Conservation (phyloP, 2,888 invertebrate species). For the Yponomeuta sedellus region DNA sequence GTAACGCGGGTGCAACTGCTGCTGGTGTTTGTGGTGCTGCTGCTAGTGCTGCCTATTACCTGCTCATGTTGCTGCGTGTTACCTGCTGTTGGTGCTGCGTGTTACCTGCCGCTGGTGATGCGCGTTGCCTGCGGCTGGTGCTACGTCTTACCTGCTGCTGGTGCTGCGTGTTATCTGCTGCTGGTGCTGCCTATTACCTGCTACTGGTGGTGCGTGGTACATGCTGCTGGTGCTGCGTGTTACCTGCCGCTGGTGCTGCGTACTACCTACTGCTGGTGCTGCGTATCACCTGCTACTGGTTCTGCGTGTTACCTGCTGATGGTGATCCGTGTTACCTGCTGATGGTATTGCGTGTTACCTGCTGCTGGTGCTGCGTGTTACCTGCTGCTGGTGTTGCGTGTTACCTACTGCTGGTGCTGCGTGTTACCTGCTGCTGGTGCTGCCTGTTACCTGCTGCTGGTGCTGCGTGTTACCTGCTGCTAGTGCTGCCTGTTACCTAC, state of each 20-base stretch:
- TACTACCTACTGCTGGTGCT: conserved; percentile 25
- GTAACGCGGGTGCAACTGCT: conserved; percentile 64
- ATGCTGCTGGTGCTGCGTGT: conserved; percentile 22
- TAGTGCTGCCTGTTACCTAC: conserved; percentile 48
- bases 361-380: conserved; percentile 56
- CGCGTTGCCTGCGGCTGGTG: conserved; percentile 30
- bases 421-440: conserved; percentile 39
- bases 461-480: conserved; percentile 29
- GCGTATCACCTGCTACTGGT: conserved; percentile 31
- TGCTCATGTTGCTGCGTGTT: too few relatives aligned
- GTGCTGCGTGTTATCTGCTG: conserved; percentile 70
- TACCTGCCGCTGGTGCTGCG: conserved; percentile 3
- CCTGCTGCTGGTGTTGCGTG: conserved; percentile 36
- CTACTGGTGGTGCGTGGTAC: conserved; percentile 38
- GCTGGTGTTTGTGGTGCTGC: conserved; percentile 70
- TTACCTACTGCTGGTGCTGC: neutral
- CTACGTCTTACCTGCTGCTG: conserved; percentile 55
- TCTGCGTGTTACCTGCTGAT: conserved; percentile 47
- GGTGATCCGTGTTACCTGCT: conserved; percentile 33
- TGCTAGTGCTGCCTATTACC: too few relatives aligned
- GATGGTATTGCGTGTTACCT: conserved; percentile 39
- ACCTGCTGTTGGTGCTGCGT: conserved; percentile 36
- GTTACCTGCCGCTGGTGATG: conserved; percentile 47
- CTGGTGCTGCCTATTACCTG: conserved; percentile 62
- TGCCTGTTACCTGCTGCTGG: conserved; percentile 42